A percentile compares a stretch with the other conserved stretches of the same genome.
Conservation (phyloP, 2,888 invertebrate species). For the Erynnis tages region DNA sequence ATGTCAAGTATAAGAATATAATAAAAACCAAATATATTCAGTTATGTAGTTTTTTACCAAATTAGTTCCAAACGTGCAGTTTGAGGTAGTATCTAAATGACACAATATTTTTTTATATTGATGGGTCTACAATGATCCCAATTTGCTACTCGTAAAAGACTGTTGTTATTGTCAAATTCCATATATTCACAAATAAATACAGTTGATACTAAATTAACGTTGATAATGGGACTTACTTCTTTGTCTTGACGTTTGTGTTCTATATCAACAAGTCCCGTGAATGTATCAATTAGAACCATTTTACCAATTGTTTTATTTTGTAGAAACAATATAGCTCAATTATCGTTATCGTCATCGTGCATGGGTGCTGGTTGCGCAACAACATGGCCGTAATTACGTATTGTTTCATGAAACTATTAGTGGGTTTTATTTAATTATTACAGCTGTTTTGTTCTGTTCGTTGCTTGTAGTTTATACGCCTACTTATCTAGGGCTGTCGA, state of each 20-base stretch:
- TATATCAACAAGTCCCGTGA: constrained; percentile 3
- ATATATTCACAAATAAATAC: constrained; percentile 12
- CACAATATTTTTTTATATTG: no score
- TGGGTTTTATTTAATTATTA: constrained; percentile 28
- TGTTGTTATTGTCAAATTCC: no score
- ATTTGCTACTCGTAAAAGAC: no score
- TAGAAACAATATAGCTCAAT: constrained; percentile 34
- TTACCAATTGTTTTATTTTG: constrained; percentile 21
- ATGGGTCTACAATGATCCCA: no score
- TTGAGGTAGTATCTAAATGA: no score
- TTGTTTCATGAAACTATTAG: constrained; percentile 29
- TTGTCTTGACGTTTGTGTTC: constrained; percentile 5
- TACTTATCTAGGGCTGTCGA: constrained; percentile 18
- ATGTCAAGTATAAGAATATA: no score
- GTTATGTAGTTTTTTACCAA: no score
- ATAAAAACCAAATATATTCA: no score
- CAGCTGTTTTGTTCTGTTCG: constrained; percentile 13
- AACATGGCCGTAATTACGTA: constrained; percentile 24
- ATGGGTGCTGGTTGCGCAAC: constrained; percentile 31
- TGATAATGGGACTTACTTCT: background rate
- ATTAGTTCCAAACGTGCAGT: no score
- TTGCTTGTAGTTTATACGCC: constrained; percentile 18
- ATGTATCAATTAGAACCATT: constrained; percentile 21
- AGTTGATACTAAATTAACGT: constrained; percentile 15
- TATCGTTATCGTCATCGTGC: constrained; percentile 8